Base-by-base conservation (phyloP, 2,888 invertebrate species). In the Apamea epomidion region DNA sequence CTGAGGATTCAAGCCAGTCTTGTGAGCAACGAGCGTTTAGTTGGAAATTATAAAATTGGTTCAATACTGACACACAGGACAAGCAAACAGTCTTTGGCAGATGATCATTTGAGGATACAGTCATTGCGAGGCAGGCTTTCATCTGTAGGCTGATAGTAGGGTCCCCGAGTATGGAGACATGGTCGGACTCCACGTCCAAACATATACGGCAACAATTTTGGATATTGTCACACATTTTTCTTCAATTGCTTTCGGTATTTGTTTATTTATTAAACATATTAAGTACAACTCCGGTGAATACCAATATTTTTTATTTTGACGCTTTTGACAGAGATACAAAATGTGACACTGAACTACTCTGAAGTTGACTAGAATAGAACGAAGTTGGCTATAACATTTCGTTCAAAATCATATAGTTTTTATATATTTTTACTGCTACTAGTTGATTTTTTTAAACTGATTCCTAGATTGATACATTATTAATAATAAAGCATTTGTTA, bases 1-100 rank as follows among this genome's bases (percentile, higher is more conserved):
- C 8, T 25, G 94, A 91, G 25, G 96, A 94, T 83, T 96, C 95
- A 3, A 97, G 90, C 96, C 97, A 96, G 86, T 96, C 95, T 92
- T 96, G 95, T 2, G 97, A 97, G 88, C 94, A 96, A 29, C 95
- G 95, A 25, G 97, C 96, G 68, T 95, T 96, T 25, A 96, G 89
- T 94, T 96, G 96, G 81, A 97, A 97, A 89, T 95, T 95, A 82
- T 97, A 97, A 88, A 96, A 97, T 76, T 95, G 95, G 76, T 90
- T 93, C 42, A 97, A 89, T 77, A 94, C 94, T n/a, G 94, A 92
- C 2, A 95, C 95, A 85, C 97, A 97, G 21, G 94, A 90, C 18
- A 90, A 88, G 83, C 97, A 97, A 86, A 97, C 94, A 67, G 88
- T 91, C 79, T 95, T 96, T 0, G 97, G 95, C 29, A 97, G 93